These are phyloP conservation scores for Corythaixoides concolor DNA, from an alignment of 2,113 vertebrate species.

Conservation along the genomic window DNA sequence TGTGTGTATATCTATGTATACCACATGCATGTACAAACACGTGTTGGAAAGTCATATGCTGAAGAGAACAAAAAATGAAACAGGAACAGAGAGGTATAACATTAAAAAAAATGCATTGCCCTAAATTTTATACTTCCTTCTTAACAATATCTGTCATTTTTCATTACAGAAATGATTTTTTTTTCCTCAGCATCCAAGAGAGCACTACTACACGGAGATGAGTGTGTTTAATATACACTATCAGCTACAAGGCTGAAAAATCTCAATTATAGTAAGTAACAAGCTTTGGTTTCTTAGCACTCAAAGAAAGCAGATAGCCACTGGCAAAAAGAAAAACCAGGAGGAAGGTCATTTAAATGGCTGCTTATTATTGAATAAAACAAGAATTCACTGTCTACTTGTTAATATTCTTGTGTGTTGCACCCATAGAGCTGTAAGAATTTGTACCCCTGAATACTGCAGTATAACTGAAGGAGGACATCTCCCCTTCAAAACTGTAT, in stretches of 20 bases:
- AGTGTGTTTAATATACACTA: neutral
- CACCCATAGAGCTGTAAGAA: neutral
- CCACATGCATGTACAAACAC: neutral
- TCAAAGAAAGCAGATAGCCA: neutral
- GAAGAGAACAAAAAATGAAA: neutral
- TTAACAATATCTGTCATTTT: neutral
- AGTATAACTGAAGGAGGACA: neutral
- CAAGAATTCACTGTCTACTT: neutral
- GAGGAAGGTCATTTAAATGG: neutral
- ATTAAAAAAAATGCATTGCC: neutral
- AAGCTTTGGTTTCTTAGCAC: neutral
- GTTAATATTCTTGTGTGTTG: neutral
- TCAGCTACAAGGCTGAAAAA: neutral
- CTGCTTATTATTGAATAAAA: neutral
- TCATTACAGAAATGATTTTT: neutral
- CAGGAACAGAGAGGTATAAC: neutral
- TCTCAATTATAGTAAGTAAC: neutral
- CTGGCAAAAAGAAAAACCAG: neutral
- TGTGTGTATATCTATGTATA: too few relatives aligned
- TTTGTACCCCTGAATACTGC: neutral
- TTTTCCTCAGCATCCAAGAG: neutral
- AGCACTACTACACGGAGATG: neutral
- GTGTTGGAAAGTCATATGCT: neutral
- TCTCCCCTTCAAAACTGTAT: neutral
- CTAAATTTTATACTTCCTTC: neutral